These are phyloP conservation scores for Galeruca laticollis DNA, from an alignment of 2,888 invertebrate genomes.

Conservation along the genomic window DNA sequence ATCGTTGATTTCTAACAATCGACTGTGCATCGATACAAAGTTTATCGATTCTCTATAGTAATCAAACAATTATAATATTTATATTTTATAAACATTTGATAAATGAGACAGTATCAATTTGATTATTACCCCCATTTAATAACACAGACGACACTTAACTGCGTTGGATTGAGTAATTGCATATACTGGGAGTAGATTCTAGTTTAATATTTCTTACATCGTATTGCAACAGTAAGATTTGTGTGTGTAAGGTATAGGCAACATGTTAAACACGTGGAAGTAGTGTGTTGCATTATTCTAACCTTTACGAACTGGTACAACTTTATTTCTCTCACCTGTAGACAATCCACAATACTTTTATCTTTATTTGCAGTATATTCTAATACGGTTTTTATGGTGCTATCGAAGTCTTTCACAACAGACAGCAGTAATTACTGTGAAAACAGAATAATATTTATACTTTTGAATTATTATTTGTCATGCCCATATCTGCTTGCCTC, in stretches of 20 bases:
- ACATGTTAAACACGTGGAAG: not conserved
- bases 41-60: not conserved
- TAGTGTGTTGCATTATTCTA: conserved; percentile 7
- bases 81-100: too few species aligned
- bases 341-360: too few species aligned
- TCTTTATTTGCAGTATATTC: too few species aligned
- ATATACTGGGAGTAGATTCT: not conserved
- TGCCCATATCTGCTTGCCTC: too few species aligned
- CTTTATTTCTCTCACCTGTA: too few species aligned
- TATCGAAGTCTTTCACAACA: too few species aligned
- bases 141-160: not conserved
- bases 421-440: too few species aligned
- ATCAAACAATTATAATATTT: not conserved
- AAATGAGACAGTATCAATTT: too few species aligned
- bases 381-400: too few species aligned
- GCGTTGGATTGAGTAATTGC: not conserved
- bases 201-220: not conserved
- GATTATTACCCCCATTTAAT: not conserved
- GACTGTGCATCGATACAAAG: not conserved
- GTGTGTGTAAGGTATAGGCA: conserved; percentile 1
- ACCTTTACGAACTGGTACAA: not conserved
- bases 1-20: conserved; percentile 11
- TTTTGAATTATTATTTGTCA: too few species aligned
- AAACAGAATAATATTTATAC: too few species aligned
- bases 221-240: not conserved